Percentiles rank a stretch among this genome's conserved stretches.
These are phyloP conservation scores for Drosophila leontia DNA, from an alignment of 1,140 invertebrate species.

Conservation along the genomic window DNA sequence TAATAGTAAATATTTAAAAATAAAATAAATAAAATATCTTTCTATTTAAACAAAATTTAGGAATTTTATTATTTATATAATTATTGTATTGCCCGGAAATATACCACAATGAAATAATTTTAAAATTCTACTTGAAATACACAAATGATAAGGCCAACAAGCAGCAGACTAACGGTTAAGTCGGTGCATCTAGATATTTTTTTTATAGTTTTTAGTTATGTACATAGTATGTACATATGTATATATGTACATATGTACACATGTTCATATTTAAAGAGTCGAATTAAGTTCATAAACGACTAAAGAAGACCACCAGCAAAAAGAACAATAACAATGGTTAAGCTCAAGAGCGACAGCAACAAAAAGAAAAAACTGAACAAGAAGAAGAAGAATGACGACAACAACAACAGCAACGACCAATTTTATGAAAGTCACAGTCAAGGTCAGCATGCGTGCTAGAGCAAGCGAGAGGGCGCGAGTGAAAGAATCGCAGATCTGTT, in stretches of 20 bases:
- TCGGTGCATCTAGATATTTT: background rate
- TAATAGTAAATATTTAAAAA: too few species aligned
- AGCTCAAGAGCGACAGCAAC: constrained; percentile 37
- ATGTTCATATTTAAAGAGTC: constrained; percentile 36
- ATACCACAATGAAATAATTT: background rate
- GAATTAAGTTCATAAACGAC: constrained; percentile 69
- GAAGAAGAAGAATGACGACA: constrained; percentile 21
- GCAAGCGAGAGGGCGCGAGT: constrained; percentile 20
- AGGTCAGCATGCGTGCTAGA: constrained; percentile 80
- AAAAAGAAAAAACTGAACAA: constrained; percentile 16
- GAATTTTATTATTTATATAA: background rate
- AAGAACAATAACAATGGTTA: constrained; percentile 50
- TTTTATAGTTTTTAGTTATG: background rate
- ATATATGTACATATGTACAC: background rate
- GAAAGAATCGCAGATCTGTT: constrained; percentile 47
- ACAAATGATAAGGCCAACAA: constrained; percentile 22
- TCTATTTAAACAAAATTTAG: background rate
- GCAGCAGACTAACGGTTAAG: constrained; percentile 12
- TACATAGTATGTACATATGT: background rate
- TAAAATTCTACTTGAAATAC: background rate
- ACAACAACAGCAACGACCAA: constrained; percentile 63
- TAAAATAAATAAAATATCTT: background rate
- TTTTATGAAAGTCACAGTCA: constrained; percentile 84
- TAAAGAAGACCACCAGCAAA: constrained; percentile 33
- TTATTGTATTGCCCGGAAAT: background rate